These are phyloP conservation scores for Cephus nigrinus DNA, from an alignment of 2,888 invertebrate species.

Conservation along the genomic window DNA sequence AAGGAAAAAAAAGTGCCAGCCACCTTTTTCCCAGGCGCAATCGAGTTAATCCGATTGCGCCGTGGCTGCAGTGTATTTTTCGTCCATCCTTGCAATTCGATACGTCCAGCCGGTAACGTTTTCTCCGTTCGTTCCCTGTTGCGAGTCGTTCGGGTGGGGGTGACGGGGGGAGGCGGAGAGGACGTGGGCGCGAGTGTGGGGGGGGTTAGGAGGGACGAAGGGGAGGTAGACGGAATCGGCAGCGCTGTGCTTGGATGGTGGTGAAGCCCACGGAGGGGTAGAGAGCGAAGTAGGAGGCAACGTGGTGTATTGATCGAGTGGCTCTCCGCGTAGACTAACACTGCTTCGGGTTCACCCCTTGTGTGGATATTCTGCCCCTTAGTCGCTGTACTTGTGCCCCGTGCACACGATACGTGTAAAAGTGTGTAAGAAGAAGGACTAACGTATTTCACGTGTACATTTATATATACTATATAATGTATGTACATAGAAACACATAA, in stretches of 20 bases:
- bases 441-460: constrained; percentile 16
- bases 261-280: constrained; percentile 12
- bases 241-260: constrained; percentile 25
- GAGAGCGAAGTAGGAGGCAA: constrained; percentile 56
- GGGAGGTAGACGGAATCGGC: constrained; percentile 24
- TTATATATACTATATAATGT: not conserved
- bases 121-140: constrained; percentile 31
- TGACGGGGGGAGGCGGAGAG: not conserved
- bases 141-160: constrained; percentile 10
- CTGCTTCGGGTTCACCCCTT: constrained; percentile 48
- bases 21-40: not conserved
- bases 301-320: constrained; percentile 67
- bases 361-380: constrained; percentile 26
- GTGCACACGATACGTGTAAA: not conserved
- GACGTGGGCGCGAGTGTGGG: constrained; percentile 23
- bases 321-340: constrained; percentile 57
- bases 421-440: not conserved
- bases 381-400: constrained; percentile 17
- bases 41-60: not conserved
- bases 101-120: constrained; percentile 48
- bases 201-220: constrained; percentile 10
- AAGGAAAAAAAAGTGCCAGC: not conserved
- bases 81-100: constrained; percentile 43
- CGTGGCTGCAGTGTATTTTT: constrained; percentile 5
- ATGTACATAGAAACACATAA: not conserved